phyloP scores from a whole-genome alignment of 2,113 vertebrate genomes.

The Sarotherodon lohbergeri region DNA sequence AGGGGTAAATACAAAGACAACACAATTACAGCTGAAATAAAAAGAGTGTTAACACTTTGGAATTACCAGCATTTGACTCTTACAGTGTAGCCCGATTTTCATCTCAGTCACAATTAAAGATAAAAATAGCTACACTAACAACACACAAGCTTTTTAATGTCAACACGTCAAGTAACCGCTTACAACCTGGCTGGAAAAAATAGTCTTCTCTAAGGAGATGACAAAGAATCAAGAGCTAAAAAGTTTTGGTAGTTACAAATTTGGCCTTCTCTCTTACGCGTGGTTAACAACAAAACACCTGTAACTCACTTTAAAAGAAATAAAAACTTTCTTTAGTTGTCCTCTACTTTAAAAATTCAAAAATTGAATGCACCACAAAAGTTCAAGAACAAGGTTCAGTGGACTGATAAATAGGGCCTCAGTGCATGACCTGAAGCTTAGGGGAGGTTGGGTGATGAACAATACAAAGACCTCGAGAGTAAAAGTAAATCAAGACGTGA shows the following conservation, averaged over 20 bases:
- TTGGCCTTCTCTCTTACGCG: neutral
- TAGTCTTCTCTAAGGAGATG: neutral
- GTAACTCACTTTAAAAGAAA: neutral
- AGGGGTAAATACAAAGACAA: constrained; percentile 2
- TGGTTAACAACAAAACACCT: neutral
- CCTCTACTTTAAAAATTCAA: neutral
- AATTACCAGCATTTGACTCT: neutral
- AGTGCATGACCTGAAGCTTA: neutral
- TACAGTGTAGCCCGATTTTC: neutral
- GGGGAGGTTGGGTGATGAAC: neutral
- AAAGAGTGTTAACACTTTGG: neutral
- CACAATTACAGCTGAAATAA: neutral
- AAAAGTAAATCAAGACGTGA: neutral
- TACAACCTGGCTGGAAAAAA: neutral
- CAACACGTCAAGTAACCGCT: neutral
- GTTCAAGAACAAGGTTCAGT: neutral
- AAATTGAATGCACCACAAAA: neutral
- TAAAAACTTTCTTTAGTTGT: neutral
- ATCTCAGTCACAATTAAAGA: neutral
- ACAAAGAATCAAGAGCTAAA: neutral
- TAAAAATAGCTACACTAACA: neutral
- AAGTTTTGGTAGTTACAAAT: neutral
- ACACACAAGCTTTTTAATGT: neutral
- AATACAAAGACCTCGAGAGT: neutral
- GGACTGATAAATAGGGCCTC: neutral